Conservation (phyloP, 2,888 invertebrate genomes). For the Tetragnatha montana region DNA sequence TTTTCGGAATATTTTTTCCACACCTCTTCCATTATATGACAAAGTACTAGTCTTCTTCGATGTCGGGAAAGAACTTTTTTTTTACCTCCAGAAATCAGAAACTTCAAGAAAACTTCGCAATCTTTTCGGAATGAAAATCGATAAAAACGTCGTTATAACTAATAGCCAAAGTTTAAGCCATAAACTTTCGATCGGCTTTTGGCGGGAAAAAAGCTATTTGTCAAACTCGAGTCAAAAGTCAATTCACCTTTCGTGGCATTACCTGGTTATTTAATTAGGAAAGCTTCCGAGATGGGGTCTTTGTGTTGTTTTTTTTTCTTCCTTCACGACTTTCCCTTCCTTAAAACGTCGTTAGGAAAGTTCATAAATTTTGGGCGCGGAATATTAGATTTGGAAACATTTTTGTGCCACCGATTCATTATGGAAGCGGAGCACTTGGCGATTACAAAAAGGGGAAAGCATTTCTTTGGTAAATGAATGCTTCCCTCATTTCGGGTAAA, state of each 20-base stretch:
- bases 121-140: not conserved
- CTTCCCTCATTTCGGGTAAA: not conserved
- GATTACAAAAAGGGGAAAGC: not conserved
- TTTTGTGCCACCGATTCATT: not conserved
- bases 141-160: constrained; percentile 24
- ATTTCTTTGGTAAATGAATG: not conserved
- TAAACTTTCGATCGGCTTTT: constrained; percentile 5
- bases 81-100: not conserved
- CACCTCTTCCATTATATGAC: not conserved
- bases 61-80: not conserved
- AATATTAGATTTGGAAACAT: constrained; percentile 24
- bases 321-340: not conserved
- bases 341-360: constrained; percentile 16
- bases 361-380: constrained; percentile 21
- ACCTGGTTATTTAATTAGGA: constrained; percentile 41
- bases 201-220: constrained; percentile 18
- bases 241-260: constrained; percentile 34
- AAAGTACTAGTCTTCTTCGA: not conserved
- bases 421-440: not conserved
- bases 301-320: constrained; percentile 1
- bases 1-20: not conserved
- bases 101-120: not conserved
- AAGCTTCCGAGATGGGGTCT: not conserved
- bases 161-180: constrained; percentile 20
- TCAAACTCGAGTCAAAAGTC: constrained; percentile 30